Percentiles rank a stretch among this genome's conserved stretches.
These are phyloP conservation scores for Harpagoxenus sublaevis DNA, from an alignment of 2,888 invertebrate genomes.

Conservation along the genomic window DNA sequence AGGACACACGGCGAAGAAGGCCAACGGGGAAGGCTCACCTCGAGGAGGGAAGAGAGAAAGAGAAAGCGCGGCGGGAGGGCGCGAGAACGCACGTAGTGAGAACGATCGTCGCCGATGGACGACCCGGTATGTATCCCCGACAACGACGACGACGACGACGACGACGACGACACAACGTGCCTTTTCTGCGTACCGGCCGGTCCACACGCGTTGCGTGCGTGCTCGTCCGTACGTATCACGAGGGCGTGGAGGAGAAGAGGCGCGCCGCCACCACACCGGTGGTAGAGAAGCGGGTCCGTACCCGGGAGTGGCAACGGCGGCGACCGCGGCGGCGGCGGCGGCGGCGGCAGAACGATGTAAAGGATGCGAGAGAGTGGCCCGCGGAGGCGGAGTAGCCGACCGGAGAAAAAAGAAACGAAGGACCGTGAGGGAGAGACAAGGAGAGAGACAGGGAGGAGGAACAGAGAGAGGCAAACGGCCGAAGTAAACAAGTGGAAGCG, in stretches of 20 bases:
- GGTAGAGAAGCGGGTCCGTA: constrained; percentile 60
- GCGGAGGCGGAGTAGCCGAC: constrained; percentile 59
- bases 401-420: constrained; percentile 53
- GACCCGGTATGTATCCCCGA: constrained; percentile 25
- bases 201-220: constrained; percentile 19
- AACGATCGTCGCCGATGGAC: constrained; percentile 37
- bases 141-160: constrained; percentile 21
- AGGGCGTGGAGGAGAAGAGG: constrained; percentile 55
- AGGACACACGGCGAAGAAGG: constrained; percentile 40
- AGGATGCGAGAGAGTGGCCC: constrained; percentile 64
- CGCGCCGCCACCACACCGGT: constrained; percentile 61
- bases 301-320: constrained; percentile 46
- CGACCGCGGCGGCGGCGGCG: constrained; percentile 49
- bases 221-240: constrained; percentile 13
- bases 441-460: constrained; percentile 44
- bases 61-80: constrained; percentile 29
- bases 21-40: constrained; percentile 17
- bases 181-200: constrained; percentile 31
- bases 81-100: constrained; percentile 23
- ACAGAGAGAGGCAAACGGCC: constrained; percentile 65
- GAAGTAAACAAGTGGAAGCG: constrained; percentile 83
- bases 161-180: constrained; percentile 38
- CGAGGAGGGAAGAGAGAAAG: constrained; percentile 61
- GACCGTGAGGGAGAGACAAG: constrained; percentile 45
- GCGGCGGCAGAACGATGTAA: constrained; percentile 58